A percentile compares a stretch with the other conserved stretches of the same genome.
Conservation (phyloP, 2,113 vertebrate species). For the Budorcas taxicolor region DNA sequence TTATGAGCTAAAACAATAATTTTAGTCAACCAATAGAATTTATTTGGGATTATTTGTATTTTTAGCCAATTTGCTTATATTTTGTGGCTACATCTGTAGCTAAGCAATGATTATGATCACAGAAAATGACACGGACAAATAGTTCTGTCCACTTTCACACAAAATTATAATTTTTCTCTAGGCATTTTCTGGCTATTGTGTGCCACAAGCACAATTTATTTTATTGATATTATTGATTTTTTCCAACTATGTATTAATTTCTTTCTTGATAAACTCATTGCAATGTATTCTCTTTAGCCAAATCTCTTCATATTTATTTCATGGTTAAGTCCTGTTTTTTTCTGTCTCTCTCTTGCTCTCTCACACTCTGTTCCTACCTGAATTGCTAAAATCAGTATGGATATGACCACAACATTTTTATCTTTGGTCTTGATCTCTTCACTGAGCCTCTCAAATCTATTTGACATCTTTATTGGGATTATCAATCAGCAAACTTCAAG, state of each 20-base stretch:
- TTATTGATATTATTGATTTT: not conserved
- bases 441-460: not conserved
- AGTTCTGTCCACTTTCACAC: not conserved
- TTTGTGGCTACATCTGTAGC: not conserved
- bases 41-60: not conserved
- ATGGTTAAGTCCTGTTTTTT: not conserved
- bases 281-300: not conserved
- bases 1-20: not conserved
- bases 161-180: not conserved
- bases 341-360: not conserved
- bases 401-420: not conserved
- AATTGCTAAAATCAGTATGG: not conserved
- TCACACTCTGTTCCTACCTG: not conserved
- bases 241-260: not conserved
- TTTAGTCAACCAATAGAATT: not conserved
- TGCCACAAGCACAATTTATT: not conserved
- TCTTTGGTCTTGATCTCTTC: not conserved
- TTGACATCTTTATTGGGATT: not conserved
- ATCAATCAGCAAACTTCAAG: not conserved
- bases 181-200: not conserved
- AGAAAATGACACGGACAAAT: not conserved
- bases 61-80: not conserved
- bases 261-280: not conserved
- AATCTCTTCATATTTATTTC: not conserved
- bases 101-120: not conserved